Evolutionary conservation across 2,797 vertebrate genomes (phyloP), one percentile per base, ranked within the genome.

Genomic region (Leptodactylus fallax): DNA sequence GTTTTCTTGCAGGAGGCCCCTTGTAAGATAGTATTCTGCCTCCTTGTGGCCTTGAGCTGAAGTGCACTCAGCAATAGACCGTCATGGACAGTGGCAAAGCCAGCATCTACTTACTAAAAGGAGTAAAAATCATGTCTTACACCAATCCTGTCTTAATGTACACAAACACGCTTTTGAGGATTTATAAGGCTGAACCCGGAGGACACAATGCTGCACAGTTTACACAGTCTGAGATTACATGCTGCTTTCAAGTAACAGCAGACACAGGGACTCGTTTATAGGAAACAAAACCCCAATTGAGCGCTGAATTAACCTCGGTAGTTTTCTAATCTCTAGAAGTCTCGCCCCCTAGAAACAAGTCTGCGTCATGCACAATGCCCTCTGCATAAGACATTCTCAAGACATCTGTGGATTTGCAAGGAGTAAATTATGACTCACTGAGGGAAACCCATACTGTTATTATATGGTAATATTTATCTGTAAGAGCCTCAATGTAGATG

Each of bases 1-100:
- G 10, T 13, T 36, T 45, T 19, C 25, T 16, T 27, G 12, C 36
- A 69, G 65, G 55, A 69, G 58, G 13, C 90, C 91, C 69, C 91
- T 91, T 90, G 91, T 90, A 91, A 91, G 90, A 90, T 85, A 85
- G 91, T 69, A 88, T 87, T 60, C 17, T 92, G 92, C 91, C 91
- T 89, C 90, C 90, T 89, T 90, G 92, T 94, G 93, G 92, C 91
- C 91, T 92, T 90, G 16, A 87, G 85, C 1, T 27, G 11, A 25
- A 61, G 89, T 89, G 91, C 92, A 90, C 90, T 90, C 56, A 90
- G 90, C 89, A 90, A 87, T 90, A 86, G 90, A 91, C 85, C 90
- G 87, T 90, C 92, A 91, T 91, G 90, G 87, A 91, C 88, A 90
- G 91, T 6, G 55, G 55, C 92, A 90, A 91, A 89, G 87, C 90